Base-by-base conservation (phyloP, 2,113 vertebrate species). In the Tetrao urogallus region DNA sequence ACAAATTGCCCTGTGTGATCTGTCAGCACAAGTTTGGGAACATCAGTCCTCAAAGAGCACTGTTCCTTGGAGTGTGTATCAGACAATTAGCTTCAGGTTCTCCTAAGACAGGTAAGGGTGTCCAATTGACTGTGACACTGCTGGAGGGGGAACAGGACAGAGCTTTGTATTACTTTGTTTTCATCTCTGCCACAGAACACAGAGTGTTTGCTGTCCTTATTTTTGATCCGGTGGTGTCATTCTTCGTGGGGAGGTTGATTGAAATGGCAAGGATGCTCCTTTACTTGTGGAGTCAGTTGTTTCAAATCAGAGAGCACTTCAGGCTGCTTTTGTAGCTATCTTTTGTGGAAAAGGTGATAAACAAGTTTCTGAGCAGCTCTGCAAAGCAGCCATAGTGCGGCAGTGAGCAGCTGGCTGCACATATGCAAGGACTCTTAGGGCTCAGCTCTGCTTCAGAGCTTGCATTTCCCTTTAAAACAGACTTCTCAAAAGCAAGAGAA, bases 401-500 rank as follows among this genome's bases (percentile, higher is more conserved):
- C 87, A 90, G 73, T 0, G 13, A 96, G 77, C 93, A 93, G 91
- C 91, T 95, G 94, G 77, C 81, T 86, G 47, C 8, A 66, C 93
- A 92, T 24, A n/a, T 95, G 89, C 47, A 27, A 80, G 24, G 10
- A 50, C 38, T 12, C 67, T 89, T 95, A 95, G 76, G 67, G 91
- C 91, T 91, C 92, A 88, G 56, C 4, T 72, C 92, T 89, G 71
- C 90, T 82, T 73, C 90, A 85, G 76, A 79, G 83, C 89, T 77
- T 77, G 74, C 80, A 50, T 86, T 86, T 83, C 54, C 43, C 65
- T 64, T 91, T 85, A 61, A 80, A 89, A 48, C 54, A 92, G 85
- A 16, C 69, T 86, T 73, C 48, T 72, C 32, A 86, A 86, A 89
- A 78, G 38, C 61, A 78, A 34, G 50, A 83, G 73, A 32, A 43